phyloP scores from a whole-genome alignment of 2,888 invertebrate species.

The Epirrita christyi region DNA sequence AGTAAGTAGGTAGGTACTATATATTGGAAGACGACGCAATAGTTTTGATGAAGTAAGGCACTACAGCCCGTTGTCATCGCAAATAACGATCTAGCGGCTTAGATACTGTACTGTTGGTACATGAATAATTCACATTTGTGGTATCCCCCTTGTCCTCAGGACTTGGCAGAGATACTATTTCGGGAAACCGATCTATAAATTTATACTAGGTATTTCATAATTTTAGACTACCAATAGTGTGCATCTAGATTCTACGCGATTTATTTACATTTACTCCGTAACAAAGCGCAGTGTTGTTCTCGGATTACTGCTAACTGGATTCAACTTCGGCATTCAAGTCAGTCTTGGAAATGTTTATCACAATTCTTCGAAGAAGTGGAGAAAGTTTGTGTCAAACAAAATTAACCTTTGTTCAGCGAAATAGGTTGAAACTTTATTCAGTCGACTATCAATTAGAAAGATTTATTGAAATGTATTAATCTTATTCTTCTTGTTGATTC shows the following conservation, averaged over 20 bases:
- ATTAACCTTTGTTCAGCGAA: conserved; percentile 29
- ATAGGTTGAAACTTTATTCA: conserved; percentile 30
- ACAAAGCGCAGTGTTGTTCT: conserved; percentile 29
- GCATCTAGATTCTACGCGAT: conserved; percentile 4
- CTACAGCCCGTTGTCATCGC: conserved; percentile 49
- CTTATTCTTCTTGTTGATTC: not conserved
- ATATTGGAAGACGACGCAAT: conserved; percentile 23
- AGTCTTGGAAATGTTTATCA: conserved; percentile 36
- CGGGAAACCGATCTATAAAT: conserved; percentile 20
- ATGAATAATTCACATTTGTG: conserved; percentile 72
- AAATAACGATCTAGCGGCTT: conserved; percentile 60
- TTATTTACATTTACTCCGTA: conserved; percentile 12
- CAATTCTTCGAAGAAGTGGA: conserved; percentile 33
- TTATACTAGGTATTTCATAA: conserved; percentile 3
- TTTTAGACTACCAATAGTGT: conserved; percentile 9
- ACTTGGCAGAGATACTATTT: conserved; percentile 39
- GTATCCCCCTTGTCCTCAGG: conserved; percentile 55
- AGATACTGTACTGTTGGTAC: conserved; percentile 50
- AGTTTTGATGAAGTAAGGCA: conserved; percentile 35
- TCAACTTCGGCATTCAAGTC: conserved; percentile 31
- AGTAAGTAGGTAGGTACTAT: not conserved
- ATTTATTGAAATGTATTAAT: conserved; percentile 19
- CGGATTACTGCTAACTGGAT: conserved; percentile 29
- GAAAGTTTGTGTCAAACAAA: conserved; percentile 36
- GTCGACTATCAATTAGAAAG: conserved; percentile 20